Percentiles rank a stretch among this genome's conserved stretches.
Conservation (phyloP, 2,113 vertebrate species). For the Jaculus jaculus region DNA sequence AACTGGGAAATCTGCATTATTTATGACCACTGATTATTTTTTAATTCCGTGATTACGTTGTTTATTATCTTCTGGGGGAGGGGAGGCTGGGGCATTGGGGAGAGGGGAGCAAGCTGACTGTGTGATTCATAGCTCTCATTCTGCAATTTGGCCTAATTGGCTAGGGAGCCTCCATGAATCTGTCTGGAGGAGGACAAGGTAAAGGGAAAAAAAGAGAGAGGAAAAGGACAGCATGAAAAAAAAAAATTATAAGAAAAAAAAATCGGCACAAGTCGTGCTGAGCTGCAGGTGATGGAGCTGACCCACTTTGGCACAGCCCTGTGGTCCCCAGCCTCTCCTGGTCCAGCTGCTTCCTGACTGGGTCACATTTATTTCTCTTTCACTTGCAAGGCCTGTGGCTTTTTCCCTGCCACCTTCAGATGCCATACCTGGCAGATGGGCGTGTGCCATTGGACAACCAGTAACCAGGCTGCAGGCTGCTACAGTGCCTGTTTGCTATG, state of each 20-base stretch:
- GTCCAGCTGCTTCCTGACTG: slow-evolving; percentile 55
- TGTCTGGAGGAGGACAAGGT: slow-evolving; percentile 29
- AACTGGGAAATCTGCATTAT: slow-evolving; percentile 77
- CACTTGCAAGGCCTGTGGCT: neutral
- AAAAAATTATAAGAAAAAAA: slow-evolving; percentile 45
- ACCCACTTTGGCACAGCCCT: slow-evolving; percentile 73
- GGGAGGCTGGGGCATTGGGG: neutral
- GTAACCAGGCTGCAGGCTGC: neutral
- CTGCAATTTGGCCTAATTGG: slow-evolving; percentile 69
- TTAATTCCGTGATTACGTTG: slow-evolving; percentile 79
- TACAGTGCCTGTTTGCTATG: neutral
- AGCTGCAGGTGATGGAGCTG: slow-evolving; percentile 66
- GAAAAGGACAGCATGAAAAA: slow-evolving; percentile 8
- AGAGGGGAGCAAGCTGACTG: neutral
- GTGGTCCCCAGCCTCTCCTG: slow-evolving; percentile 62
- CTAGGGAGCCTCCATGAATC: slow-evolving; percentile 47
- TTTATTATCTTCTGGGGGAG: slow-evolving; percentile 73
- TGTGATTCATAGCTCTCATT: slow-evolving; percentile 58
- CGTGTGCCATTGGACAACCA: neutral
- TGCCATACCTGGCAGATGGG: neutral
- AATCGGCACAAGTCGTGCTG: slow-evolving; percentile 47
- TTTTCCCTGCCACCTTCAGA: slow-evolving; percentile 16
- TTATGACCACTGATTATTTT: slow-evolving; percentile 81
- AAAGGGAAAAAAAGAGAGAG: slow-evolving; percentile 47
- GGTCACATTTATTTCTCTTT: slow-evolving; percentile 46